phyloP scores from a whole-genome alignment of 2,113 vertebrate genomes.

The Gasterosteus aculeatus region DNA sequence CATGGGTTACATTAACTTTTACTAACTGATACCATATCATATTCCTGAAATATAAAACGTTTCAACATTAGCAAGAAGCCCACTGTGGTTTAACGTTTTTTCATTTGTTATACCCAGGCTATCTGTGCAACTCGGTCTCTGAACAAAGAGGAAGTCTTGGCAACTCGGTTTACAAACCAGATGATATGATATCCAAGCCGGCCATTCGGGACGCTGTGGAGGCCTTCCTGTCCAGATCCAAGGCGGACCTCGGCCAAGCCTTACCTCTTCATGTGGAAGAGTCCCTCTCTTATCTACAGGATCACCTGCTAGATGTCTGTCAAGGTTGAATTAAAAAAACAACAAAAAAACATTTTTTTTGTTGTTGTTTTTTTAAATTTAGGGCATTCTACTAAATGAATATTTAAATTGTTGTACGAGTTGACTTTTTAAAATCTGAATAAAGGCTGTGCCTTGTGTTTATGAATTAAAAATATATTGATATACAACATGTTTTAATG shows the following conservation, averaged over 20 bases:
- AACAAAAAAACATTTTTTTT: background rate
- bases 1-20: background rate
- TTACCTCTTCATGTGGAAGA: slow-evolving; percentile 83
- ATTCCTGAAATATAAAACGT: background rate
- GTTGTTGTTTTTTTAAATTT: background rate
- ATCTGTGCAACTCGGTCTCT: slow-evolving; percentile 55
- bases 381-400: background rate
- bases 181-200: slow-evolving; percentile 76
- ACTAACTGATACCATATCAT: background rate
- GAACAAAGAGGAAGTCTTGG: slow-evolving; percentile 55
- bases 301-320: slow-evolving; percentile 75
- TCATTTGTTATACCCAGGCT: slow-evolving; percentile 55
- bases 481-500: background rate
- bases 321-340: slow-evolving; percentile 53
- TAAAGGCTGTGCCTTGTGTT: background rate
- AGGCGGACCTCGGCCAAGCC: slow-evolving; percentile 76
- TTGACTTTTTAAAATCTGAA: background rate
- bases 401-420: slow-evolving; percentile 7
- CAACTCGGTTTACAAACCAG: slow-evolving; percentile 75
- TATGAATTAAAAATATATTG: background rate
- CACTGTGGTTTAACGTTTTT: background rate
- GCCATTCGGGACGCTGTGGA: slow-evolving; percentile 80
- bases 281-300: slow-evolving; percentile 81
- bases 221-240: slow-evolving; percentile 78
- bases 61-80: too few relatives aligned